phyloP scores from a whole-genome alignment of 2,113 vertebrate species.

The Ochotona curzoniae region DNA sequence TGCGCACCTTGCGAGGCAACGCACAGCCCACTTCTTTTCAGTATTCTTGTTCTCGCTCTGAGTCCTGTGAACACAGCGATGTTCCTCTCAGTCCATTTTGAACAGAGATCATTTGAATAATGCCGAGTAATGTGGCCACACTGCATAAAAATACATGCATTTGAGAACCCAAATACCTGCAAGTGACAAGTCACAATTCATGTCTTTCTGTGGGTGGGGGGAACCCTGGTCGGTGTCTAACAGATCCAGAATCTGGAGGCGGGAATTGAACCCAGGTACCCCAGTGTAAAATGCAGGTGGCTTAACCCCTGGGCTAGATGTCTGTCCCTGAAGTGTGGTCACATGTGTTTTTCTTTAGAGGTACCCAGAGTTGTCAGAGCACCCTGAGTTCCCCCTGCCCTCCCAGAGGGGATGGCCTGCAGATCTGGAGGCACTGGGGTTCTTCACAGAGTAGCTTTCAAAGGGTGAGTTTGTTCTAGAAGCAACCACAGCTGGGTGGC shows the following conservation, averaged over 20 bases:
- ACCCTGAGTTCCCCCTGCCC: background rate
- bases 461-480: background rate
- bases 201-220: too few species aligned
- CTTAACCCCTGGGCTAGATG: too few species aligned
- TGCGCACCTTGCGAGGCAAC: background rate
- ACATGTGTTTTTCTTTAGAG: background rate
- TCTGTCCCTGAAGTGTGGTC: background rate
- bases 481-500: background rate
- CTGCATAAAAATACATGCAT: background rate
- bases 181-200: too few species aligned
- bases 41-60: background rate
- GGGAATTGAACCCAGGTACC: too few species aligned
- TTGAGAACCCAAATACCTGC: too few species aligned
- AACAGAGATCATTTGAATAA: background rate
- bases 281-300: too few species aligned
- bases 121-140: background rate
- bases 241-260: too few species aligned
- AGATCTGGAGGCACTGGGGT: background rate
- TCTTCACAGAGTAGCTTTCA: background rate
- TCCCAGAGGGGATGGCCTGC: background rate
- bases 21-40: background rate
- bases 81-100: background rate
- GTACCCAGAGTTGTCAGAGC: background rate
- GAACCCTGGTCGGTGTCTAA: too few species aligned
- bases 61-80: background rate